These are phyloP conservation scores for Anadara kagoshimensis DNA, from an alignment of 1,140 invertebrate species.

Conservation along the genomic window DNA sequence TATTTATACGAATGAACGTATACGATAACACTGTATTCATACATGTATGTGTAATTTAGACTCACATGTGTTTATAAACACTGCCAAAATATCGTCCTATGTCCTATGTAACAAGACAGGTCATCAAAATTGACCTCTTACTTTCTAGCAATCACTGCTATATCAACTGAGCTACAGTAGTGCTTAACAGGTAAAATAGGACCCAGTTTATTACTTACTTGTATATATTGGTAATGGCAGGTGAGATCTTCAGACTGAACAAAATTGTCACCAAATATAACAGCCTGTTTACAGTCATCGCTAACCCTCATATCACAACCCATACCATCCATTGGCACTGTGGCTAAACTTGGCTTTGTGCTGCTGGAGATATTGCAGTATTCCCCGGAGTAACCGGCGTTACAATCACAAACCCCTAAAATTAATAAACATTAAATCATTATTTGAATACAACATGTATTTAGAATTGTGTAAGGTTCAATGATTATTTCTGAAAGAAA, in stretches of 20 bases:
- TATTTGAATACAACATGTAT: too few relatives aligned
- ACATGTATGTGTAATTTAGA: too few relatives aligned
- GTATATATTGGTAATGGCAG: conserved; percentile 29
- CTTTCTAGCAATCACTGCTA: neutral
- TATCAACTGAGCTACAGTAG: neutral
- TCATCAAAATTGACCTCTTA: too few relatives aligned
- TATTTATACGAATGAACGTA: too few relatives aligned
- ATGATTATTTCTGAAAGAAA: too few relatives aligned
- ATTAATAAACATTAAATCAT: too few relatives aligned
- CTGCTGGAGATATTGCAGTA: conserved; percentile 23
- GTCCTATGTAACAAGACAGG: too few relatives aligned
- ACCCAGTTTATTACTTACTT: neutral
- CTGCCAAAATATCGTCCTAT: too few relatives aligned
- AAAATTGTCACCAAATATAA: conserved; percentile 31
- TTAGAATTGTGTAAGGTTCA: too few relatives aligned
- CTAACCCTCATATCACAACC: conserved; percentile 31
- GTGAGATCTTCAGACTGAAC: conserved; percentile 33
- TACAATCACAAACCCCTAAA: conserved; percentile 35
- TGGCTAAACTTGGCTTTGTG: conserved; percentile 3
- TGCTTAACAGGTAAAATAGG: too few relatives aligned
- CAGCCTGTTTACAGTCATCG: conserved; percentile 27
- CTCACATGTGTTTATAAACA: too few relatives aligned
- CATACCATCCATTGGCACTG: neutral
- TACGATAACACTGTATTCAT: too few relatives aligned
- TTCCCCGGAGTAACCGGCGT: conserved; percentile 27